Base-by-base conservation (phyloP, 2,797 vertebrate genomes). In the Periparus ater region DNA sequence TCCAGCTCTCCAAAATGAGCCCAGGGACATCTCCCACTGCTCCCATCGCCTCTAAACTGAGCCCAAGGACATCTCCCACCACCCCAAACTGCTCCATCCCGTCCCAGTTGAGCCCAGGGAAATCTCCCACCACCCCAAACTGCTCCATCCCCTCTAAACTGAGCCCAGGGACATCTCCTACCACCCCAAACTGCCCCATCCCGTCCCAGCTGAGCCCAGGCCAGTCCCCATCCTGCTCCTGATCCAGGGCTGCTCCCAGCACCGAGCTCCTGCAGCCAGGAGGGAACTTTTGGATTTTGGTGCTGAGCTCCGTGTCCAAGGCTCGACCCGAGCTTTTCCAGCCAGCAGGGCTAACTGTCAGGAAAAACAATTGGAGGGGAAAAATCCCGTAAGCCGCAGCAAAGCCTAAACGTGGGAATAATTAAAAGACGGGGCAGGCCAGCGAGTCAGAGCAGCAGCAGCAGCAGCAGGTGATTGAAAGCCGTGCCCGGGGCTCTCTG, bases 241-340 rank as follows among this genome's bases (percentile, higher is more conserved):
- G 32, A 6, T 2, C 55, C 47, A 11, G 38, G 22, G 17, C n/a
- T 26, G 48, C 2, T 72, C 38, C 58, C 44, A 11, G 16, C 0
- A 38, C 51, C 10, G 30, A 17, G 1, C 75, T 4, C 11, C 47
- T 3, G 17, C 20, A 30, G 42, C 20, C 2, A 1, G 2, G 2
- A 22, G 42, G 21, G 30, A 30, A 21, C 6, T 25, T 40, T 40
- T 13, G 73, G 25, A 6, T 15, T 42, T 17, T 1, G 42, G 25
- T n/a, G 32, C 55, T 62, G 30, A 72, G 54, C 70, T 80, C 68
- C 1, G 1, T 18, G 44, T 30, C 60, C 63, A 15, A 1, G 13
- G 30, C 73, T 16, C 8, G 45, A 19, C 27, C 80, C 1, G 17
- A 0, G 2, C 44, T 85, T 30, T 75, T 23, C 17, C 91, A 85